Base-by-base conservation (phyloP, 35 echinoderm and acorn worm genomes). In the Acanthaster planci region DNA sequence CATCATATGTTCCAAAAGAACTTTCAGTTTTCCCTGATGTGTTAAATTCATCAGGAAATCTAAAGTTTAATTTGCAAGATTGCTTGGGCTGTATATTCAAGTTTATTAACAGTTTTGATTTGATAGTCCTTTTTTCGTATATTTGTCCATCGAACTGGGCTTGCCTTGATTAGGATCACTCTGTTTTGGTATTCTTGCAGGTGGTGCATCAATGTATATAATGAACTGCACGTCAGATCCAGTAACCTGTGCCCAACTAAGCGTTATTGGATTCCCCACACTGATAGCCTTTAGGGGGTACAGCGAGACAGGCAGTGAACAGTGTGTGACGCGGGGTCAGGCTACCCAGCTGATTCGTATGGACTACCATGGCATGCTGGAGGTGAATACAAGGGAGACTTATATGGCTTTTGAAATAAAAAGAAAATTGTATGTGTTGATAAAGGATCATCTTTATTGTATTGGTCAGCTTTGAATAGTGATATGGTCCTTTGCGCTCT, bases 281-380 rank as follows among this genome's bases (percentile, higher is more conserved):
- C 22, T 97, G 27, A 80, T 93, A 22, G 95, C 91, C 38, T 97
- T 88, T 77, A 78, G 95, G 21, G 84, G 78, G 37, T 88, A 90
- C 19, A 85, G 92, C 17, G 54, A 86, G 79, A 16, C 80, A 58
- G 83, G 84, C 18, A 81, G 78, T 12, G 92, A 91, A 52, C 64
- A 85, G 32, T 97, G 95, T 60, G 39, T 86, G n/a, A 92, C 90
- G 21, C 37, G 40, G 27, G 84, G 50, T 29, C 76, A 68, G 16
- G 38, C 55, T 14, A 31, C 52, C 19, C 91, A 97, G 55, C 90
- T 86, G 8, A 54, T 93, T 15, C 89, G 95, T 23, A 86, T 97
- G 84, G 95, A 97, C 57, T 97, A 90, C 53, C 95, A 97, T 89
- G 95, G 95, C 38, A 39, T 90, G 0, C 51, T 97, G 37, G 84